Evolutionary conservation across 2,113 vertebrate genomes (phyloP).

Genomic region (Megaleporinus macrocephalus): DNA sequence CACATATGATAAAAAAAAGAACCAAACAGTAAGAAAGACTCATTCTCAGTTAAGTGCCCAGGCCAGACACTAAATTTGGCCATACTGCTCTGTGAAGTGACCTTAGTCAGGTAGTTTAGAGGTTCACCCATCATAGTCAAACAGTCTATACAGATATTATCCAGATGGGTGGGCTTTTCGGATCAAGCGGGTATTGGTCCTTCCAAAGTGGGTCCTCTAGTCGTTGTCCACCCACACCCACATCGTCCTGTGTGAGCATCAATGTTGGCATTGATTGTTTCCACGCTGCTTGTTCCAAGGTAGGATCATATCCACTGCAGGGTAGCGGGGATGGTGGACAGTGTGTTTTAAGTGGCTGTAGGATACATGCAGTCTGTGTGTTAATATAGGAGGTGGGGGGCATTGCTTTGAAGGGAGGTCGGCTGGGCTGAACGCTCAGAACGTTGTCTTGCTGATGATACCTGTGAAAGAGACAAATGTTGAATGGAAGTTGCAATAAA

Average conservation of each 20-base stretch:
- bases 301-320: conserved; percentile 43
- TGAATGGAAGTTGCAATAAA: background rate
- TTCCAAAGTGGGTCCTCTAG: background rate
- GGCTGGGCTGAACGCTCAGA: background rate
- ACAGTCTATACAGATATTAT: conserved; percentile 1
- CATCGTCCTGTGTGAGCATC: background rate
- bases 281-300: background rate
- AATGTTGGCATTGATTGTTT: background rate
- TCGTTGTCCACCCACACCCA: background rate
- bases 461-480: conserved; percentile 6
- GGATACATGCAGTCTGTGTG: background rate
- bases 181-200: background rate
- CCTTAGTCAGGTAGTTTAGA: background rate
- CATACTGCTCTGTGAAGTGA: background rate
- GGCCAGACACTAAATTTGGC: background rate
- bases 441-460: background rate
- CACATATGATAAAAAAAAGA: background rate
- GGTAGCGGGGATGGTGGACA: conserved; percentile 36
- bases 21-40: background rate
- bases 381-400: background rate
- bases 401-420: background rate
- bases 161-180: background rate
- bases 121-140: background rate
- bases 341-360: background rate
- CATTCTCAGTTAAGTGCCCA: background rate